phyloP scores from a whole-genome alignment of 2,888 invertebrate species.

The Syrista parreyssii region DNA sequence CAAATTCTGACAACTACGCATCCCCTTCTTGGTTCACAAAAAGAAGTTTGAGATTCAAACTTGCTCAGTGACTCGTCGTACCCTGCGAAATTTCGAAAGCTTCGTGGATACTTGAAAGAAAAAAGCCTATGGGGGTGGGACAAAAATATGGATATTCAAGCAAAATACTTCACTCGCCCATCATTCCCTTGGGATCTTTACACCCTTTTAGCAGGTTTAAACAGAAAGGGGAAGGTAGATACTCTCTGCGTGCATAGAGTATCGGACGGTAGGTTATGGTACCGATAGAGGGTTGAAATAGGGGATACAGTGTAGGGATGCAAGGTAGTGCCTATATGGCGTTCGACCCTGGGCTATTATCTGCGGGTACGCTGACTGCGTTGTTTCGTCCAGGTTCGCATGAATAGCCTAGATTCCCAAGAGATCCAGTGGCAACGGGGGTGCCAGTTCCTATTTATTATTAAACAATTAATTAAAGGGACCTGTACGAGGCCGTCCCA shows the following conservation, averaged over 20 bases:
- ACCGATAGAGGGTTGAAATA: neutral
- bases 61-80: no score
- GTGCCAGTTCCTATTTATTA: slow-evolving; percentile 35
- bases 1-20: no score
- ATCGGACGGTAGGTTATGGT: no score
- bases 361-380: neutral
- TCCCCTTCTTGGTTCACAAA: no score
- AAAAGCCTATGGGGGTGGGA: no score
- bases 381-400: slow-evolving; percentile 35
- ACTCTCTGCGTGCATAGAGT: no score
- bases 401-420: slow-evolving; percentile 46
- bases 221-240: neutral
- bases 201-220: neutral
- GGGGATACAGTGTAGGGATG: neutral
- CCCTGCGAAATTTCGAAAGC: no score
- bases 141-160: no score
- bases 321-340: neutral
- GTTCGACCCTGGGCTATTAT: slow-evolving; percentile 19
- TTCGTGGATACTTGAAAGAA: no score
- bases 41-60: no score
- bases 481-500: slow-evolving; percentile 16
- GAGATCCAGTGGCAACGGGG: slow-evolving; percentile 26
- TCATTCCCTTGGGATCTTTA: no score
- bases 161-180: no score
- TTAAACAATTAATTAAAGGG: slow-evolving; percentile 50